phyloP scores from a whole-genome alignment of 2,113 vertebrate genomes.

The Acinonyx jubatus region DNA sequence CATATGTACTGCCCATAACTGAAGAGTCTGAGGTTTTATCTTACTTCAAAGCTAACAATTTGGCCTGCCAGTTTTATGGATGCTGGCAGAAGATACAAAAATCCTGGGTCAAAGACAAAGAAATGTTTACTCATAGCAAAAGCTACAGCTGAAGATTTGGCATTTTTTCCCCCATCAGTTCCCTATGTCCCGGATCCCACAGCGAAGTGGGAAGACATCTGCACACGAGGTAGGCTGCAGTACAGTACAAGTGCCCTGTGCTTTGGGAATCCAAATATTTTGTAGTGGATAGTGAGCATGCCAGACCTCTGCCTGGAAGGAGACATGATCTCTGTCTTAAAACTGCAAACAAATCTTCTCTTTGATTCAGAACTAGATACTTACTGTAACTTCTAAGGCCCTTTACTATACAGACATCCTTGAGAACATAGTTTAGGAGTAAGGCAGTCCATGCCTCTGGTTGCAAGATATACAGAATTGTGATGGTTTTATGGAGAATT shows the following conservation, averaged over 20 bases:
- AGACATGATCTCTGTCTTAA: neutral
- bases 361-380: neutral
- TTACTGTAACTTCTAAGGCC: neutral
- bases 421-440: neutral
- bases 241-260: neutral
- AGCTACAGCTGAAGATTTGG: neutral
- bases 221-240: neutral
- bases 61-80: neutral
- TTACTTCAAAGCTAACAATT: neutral
- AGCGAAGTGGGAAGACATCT: neutral
- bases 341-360: neutral
- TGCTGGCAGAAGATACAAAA: neutral
- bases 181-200: rapidly evolving
- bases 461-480: neutral
- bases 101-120: neutral
- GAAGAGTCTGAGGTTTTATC: neutral
- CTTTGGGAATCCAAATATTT: neutral
- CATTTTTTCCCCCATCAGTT: neutral
- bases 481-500: neutral
- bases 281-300: neutral
- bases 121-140: neutral
- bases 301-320: neutral
- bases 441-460: neutral
- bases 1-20: neutral
- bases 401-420: neutral